These are phyloP conservation scores for Ormyrus labotus DNA, from an alignment of 2,888 invertebrate species.

Conservation along the genomic window DNA sequence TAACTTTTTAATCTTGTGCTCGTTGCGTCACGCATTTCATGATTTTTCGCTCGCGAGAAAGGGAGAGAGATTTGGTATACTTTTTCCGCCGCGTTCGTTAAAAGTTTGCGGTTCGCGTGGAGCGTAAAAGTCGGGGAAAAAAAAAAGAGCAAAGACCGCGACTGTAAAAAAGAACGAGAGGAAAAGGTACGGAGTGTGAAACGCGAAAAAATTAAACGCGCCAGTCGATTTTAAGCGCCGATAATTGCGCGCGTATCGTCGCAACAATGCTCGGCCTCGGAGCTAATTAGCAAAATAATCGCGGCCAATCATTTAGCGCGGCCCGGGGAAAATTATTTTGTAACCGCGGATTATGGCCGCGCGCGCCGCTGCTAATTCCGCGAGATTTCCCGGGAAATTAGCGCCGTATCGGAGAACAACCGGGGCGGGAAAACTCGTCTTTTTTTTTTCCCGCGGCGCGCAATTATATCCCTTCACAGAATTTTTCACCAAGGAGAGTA, in stretches of 20 bases:
- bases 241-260: conserved; percentile 45
- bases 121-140: conserved; percentile 33
- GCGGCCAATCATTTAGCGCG: conserved; percentile 30
- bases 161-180: background rate
- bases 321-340: conserved; percentile 25
- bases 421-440: too few relatives aligned
- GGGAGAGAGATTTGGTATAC: background rate
- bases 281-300: conserved; percentile 50
- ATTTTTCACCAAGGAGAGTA: background rate
- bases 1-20: conserved; percentile 38
- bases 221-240: conserved; percentile 37
- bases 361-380: background rate
- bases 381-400: conserved; percentile 36
- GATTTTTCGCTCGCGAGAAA: conserved; percentile 19
- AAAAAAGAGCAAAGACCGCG: background rate
- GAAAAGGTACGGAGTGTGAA: background rate
- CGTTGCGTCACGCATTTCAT: conserved; percentile 38
- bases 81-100: conserved; percentile 43
- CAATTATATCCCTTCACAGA: background rate
- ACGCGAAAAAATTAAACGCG: background rate
- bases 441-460: background rate
- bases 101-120: conserved; percentile 46
- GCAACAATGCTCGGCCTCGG: background rate
- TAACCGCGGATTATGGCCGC: background rate
- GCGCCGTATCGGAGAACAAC: background rate